Evolutionary conservation across 2,797 vertebrate species (phyloP).

Genomic region (Danio jaintianensis): DNA sequence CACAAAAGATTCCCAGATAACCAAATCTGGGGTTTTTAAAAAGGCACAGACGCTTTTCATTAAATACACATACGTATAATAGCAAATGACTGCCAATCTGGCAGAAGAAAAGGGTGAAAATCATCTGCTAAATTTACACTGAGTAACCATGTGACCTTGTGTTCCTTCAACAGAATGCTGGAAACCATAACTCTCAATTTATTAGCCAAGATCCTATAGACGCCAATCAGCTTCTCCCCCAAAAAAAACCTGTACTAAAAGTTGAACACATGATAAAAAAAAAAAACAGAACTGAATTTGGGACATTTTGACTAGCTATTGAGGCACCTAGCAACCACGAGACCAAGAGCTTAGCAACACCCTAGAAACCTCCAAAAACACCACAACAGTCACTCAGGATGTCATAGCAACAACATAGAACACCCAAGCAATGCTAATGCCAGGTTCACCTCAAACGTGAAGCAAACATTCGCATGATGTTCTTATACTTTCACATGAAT

Average conservation of each 20-base stretch:
- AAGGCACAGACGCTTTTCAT: not conserved
- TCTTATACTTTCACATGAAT: too few relatives aligned
- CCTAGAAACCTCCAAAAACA: not conserved
- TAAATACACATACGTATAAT: not conserved
- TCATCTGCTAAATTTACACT: not conserved
- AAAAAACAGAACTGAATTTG: too few relatives aligned
- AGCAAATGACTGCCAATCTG: conserved; percentile 2
- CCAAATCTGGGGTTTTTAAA: not conserved
- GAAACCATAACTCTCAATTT: conserved; percentile 15
- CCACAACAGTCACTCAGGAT: too few relatives aligned
- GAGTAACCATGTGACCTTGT: not conserved
- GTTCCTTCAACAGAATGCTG: conserved; percentile 32
- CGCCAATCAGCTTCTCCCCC: conserved; percentile 19
- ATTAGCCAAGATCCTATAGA: conserved; percentile 1
- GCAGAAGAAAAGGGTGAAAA: not conserved
- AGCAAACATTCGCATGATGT: too few relatives aligned
- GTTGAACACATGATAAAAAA: not conserved
- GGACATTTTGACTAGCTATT: too few relatives aligned
- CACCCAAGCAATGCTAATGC: too few relatives aligned
- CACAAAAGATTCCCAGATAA: conserved; percentile 30
- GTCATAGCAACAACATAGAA: too few relatives aligned
- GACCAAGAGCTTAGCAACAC: not conserved
- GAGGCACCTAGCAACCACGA: too few relatives aligned
- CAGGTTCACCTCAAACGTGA: too few relatives aligned
- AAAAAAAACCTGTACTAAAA: conserved; percentile 1